Evolutionary conservation across 2,888 invertebrate species (phyloP), one percentile per base, ranked within the genome.

Genomic region (Onchidella celtica): DNA sequence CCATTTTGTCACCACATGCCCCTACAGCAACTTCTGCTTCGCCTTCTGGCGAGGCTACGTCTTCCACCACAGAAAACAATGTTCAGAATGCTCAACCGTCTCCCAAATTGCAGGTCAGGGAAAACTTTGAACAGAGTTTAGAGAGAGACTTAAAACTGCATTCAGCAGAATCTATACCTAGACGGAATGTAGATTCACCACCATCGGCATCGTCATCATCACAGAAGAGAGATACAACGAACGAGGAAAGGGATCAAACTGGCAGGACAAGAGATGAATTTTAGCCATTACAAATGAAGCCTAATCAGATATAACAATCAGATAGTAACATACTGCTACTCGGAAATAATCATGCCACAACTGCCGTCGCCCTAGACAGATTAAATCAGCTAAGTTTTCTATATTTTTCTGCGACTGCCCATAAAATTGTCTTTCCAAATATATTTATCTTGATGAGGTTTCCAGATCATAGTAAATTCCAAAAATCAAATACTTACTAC

Each of bases 141-240:
- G 29, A 17, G n/a, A 29, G 17, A 17, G 57, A 66, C 27, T 55
- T 77, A 36, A 65, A 75, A 21, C 40, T 32, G 1, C 61, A 74
- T 14, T 65, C 65, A n/a, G 14, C 63, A 24, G 74, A 61, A 21
- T 74, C 74, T 75, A 75, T 75, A 75, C 29, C 61, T 2, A 29
- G 38, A 24, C 21, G 40, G 24, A 63, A 75, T 47, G 4, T 75
- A 75, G 75, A 65, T 75, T 24, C 38, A 65, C 65, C 32, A 47
- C 17, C 24, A 47, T 47, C 47, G 47, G 17, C 47, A 47, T 47
- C 47, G 47, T 11, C 47, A 47, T 17, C 47, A 47, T 47, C 47
- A 17, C 47, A 47, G 17, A 17, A 47, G 47, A 47, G 17, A 47
- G 47, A 11, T 47, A 47, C n/a, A n/a, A n/a, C n/a, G n/a, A n/a